Conservation (phyloP, 2,888 invertebrate genomes). For the Oscheius myriophilus region DNA sequence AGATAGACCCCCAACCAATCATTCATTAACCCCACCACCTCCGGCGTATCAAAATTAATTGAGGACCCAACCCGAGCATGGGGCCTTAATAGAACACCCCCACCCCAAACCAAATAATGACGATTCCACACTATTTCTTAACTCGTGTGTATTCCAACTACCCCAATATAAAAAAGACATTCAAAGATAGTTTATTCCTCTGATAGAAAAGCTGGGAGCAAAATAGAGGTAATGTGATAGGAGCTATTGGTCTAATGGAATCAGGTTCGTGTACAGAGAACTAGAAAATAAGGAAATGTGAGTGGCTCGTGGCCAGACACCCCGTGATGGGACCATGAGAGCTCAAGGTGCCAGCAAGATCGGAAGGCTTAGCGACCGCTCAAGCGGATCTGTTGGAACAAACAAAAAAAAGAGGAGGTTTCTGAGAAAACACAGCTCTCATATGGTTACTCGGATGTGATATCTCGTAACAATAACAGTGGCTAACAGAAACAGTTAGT, state of each 20-base stretch:
- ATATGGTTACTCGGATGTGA: conserved; percentile 9
- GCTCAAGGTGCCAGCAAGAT: conserved; percentile 23
- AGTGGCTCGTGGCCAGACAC: conserved; percentile 5
- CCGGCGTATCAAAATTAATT: no score
- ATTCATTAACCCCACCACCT: no score
- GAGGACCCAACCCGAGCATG: no score
- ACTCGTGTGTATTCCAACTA: no score
- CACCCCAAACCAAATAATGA: no score
- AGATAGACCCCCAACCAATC: no score
- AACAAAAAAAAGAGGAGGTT: neutral
- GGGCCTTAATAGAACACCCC: no score
- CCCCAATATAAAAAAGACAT: no score
- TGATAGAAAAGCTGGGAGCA: conserved; percentile 1
- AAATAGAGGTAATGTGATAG: neutral
- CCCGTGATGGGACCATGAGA: conserved; percentile 23
- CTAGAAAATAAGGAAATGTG: conserved; percentile 7
- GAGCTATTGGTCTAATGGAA: conserved; percentile 3
- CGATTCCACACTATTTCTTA: no score
- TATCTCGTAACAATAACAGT: conserved; percentile 19
- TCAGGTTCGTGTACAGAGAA: neutral
- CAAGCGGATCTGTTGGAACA: conserved; percentile 17
- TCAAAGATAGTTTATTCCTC: no score
- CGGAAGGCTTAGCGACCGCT: conserved; percentile 27
- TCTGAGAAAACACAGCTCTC: conserved; percentile 11
- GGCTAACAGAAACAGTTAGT: conserved; percentile 18